A percentile compares a stretch with the other conserved stretches of the same genome.
Conservation (phyloP, 2,888 invertebrate genomes). For the Ecliptopera silaceata region DNA sequence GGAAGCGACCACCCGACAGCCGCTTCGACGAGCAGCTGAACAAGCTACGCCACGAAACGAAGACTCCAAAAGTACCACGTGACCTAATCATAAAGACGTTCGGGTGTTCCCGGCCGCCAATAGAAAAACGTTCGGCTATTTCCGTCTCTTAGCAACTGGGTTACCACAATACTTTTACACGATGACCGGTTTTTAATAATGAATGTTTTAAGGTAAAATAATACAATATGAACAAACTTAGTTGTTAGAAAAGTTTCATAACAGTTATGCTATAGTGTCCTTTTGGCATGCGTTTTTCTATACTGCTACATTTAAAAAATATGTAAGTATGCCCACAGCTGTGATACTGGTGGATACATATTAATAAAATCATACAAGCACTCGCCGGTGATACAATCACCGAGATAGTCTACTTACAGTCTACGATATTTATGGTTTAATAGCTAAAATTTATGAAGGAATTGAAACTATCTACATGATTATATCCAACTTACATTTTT, state of each 20-base stretch:
- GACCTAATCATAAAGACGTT: conserved; percentile 80
- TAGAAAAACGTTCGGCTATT: conserved; percentile 71
- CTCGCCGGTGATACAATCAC: no score
- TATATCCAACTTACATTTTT: neutral
- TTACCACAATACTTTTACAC: conserved; percentile 50
- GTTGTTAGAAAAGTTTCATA: no score
- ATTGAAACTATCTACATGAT: neutral
- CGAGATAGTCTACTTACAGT: no score
- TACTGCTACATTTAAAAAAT: no score
- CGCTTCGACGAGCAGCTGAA: conserved; percentile 84
- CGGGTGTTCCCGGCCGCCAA: conserved; percentile 70
- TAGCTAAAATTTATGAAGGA: neutral
- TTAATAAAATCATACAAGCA: no score
- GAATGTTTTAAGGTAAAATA: neutral
- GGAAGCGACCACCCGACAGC: conserved; percentile 82
- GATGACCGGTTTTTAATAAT: no score
- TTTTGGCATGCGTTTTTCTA: no score
- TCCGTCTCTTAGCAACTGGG: conserved; percentile 58
- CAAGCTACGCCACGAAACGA: conserved; percentile 85
- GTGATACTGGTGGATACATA: no score
- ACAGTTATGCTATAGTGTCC: no score
- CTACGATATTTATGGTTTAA: no score
- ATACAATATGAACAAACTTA: neutral
- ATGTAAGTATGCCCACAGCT: no score
- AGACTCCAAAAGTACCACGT: conserved; percentile 83